Evolutionary conservation across 2,888 invertebrate species (phyloP), one percentile per base, ranked within the genome.

Genomic region (Dynastes tityus): DNA sequence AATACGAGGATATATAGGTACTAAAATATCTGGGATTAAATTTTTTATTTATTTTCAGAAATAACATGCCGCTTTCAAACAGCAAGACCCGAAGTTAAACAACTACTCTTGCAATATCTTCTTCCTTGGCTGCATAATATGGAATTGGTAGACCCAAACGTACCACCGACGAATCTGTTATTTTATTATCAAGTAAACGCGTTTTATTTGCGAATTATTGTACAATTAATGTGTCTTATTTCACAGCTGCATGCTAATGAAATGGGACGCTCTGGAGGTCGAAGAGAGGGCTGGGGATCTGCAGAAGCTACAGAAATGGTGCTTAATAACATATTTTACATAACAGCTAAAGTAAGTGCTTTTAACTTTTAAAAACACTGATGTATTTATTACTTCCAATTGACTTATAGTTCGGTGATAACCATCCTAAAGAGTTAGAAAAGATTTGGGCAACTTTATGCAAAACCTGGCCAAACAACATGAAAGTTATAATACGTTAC

Each of bases 301-400:
- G 96, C 96, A 0, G 98, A 99, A 89, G 99, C 99, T n/a, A 99
- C 99, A 0, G 99, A 99, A 90, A 98, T 99, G 97, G 97, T 99
- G 70, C 92, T 99, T 81, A 99, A 99, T 89, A 99, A 99, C 90
- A 93, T 99, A 27, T 97, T 99, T 89, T 99, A 98, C 89, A 96
- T 99, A 84, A 99, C 99, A 5, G 96, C 97, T 2, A 97, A 97
- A 94, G 96, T 96, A 90, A 87, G 85, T 82, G 71, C 40, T 58
- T 77, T 32, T 32, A 29, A 29, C 29, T 63, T 11, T 13, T 0
- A 29, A 9, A 9, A 6, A 27, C 6, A 63, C 11, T 63, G 1
- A 63, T 32, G 32, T 63, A 55, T 1, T 22, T 13, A 6, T 55
- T 16, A 16, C n/a, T 6, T 45, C 8, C 11, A 11, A 22, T 32